Base-by-base conservation (phyloP, 2,888 invertebrate species). In the Drosophila anceps region DNA sequence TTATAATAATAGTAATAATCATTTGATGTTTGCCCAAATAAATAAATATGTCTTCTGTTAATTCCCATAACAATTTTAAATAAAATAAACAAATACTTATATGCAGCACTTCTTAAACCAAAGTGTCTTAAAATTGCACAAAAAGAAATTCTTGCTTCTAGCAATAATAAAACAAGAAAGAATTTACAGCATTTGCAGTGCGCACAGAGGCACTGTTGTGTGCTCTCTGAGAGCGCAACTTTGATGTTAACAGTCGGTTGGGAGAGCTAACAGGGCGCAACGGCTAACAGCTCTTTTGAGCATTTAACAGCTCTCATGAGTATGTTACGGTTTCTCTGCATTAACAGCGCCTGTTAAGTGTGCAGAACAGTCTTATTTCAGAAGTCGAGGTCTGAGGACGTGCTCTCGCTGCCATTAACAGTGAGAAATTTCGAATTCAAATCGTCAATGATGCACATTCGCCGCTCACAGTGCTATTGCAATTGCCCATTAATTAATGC, bases 291-390 rank as follows among this genome's bases (percentile, higher is more conserved):
- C 39, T 73, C 73, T 53, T 33, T 70, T 74, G 76, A 74, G 76
- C 57, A 27, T 46, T 24, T n/a, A 57, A 35, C 75, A 74, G 62
- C 75, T 73, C 73, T 58, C 18, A 58, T 73, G 75, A 75, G 75
- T 55, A 27, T 24, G 31, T 59, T 54, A 59, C 18, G 41, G 59
- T 35, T 53, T 35, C 37, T 31, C 55, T 37, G 31, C 24, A 18
- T 39, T 71, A 53, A 76, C 64, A 76, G 60, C 24, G 44, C 10
- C 37, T 76, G 76, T 58, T 61, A 58, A 53, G 9, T 61, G n/a
- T 53, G 44, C 76, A 54, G 76, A 75, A 58, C 58, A 75, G 75
- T 75, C 53, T 62, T 66, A 66, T 66, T 71, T 76, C 44, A 65
- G 75, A 44, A 55, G 61, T 54, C 65, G 62, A 55, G 33, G 62